A percentile compares a stretch with the other conserved stretches of the same genome.
These are phyloP conservation scores for Potorous gilbertii DNA, from an alignment of 2,797 vertebrate genomes.

Conservation along the genomic window DNA sequence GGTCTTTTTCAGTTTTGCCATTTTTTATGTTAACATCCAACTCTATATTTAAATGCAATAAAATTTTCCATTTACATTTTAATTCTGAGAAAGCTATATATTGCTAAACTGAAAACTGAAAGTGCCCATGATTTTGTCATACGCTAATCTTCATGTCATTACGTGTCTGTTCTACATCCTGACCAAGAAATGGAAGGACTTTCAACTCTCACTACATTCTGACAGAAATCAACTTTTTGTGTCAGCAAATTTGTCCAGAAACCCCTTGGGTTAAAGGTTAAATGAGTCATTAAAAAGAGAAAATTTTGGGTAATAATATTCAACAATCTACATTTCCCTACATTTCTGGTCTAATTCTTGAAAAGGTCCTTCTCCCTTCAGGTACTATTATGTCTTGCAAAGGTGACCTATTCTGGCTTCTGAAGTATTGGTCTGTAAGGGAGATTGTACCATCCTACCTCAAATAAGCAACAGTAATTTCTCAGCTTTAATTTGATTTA, in stretches of 20 bases:
- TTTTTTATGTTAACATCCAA: neutral
- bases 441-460: neutral
- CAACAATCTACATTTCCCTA: neutral
- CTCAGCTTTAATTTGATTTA: neutral
- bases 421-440: neutral
- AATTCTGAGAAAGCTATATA: neutral
- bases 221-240: neutral
- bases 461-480: neutral
- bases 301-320: neutral
- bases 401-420: neutral
- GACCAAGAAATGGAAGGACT: neutral
- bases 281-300: slow-evolving; percentile 5
- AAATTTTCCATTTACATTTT: slow-evolving; percentile 26
- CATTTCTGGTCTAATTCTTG: neutral
- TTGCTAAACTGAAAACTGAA: slow-evolving; percentile 17
- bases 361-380: neutral
- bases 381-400: neutral
- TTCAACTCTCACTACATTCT: slow-evolving; percentile 35
- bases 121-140: neutral
- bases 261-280: neutral
- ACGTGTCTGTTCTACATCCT: neutral
- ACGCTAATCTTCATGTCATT: neutral
- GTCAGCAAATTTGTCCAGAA: neutral
- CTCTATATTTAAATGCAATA: neutral
- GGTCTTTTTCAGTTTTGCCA: neutral